These are phyloP conservation scores for Paedocypris sp. DNA, from an alignment of 2,113 vertebrate species.

Conservation along the genomic window DNA sequence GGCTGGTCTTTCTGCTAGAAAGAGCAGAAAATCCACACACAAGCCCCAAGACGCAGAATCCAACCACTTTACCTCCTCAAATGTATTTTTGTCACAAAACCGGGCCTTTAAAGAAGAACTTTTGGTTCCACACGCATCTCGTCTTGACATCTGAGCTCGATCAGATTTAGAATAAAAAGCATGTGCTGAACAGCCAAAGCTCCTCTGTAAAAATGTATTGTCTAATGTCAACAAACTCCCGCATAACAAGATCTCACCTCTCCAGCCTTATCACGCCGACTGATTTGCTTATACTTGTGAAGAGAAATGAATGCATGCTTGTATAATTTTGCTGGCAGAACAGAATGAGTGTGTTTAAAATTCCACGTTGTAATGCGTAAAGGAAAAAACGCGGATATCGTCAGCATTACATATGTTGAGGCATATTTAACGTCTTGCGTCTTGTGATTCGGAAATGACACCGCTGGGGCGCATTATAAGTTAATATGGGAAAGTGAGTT, in stretches of 20 bases:
- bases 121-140: too few relatives aligned
- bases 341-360: conserved; percentile 23
- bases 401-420: conserved; percentile 16
- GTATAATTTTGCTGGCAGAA: conserved; percentile 18
- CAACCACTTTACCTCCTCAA: too few relatives aligned
- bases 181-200: conserved; percentile 15
- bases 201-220: conserved; percentile 7
- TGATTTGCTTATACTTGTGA: conserved; percentile 22
- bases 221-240: conserved; percentile 28
- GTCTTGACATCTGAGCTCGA: not conserved
- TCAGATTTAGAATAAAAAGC: not conserved
- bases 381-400: not conserved
- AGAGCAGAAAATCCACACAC: too few relatives aligned
- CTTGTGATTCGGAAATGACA: not conserved
- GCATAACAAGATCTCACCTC: conserved; percentile 13
- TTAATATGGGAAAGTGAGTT: conserved; percentile 57
- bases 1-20: too few relatives aligned
- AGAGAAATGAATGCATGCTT: conserved; percentile 18
- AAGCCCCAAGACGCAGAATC: too few relatives aligned
- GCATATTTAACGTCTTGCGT: conserved; percentile 7
- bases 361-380: conserved; percentile 10
- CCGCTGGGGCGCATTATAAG: conserved; percentile 13
- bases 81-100: too few relatives aligned
- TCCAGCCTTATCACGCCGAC: conserved; percentile 12
- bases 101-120: too few relatives aligned